Evolutionary conservation across 2,113 vertebrate genomes (phyloP), one percentile per base, ranked within the genome.

Genomic region (Bostrychus sinensis): DNA sequence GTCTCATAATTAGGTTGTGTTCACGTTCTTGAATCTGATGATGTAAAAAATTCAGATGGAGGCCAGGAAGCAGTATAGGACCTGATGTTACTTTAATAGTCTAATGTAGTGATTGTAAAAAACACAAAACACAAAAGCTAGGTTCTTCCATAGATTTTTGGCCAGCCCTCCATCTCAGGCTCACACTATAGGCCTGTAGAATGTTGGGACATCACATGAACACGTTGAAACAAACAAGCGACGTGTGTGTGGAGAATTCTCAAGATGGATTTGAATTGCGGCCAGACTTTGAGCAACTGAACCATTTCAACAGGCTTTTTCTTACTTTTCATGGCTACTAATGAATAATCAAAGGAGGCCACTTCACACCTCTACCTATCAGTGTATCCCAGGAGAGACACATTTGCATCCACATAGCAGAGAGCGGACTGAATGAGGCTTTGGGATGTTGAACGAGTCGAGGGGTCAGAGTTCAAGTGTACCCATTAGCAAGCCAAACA

Each of bases 401-500:
- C 70, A 80, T 88, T 89, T 84, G 79, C 76, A 81, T 81, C 60
- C 55, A 54, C 83, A 79, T 56, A 56, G 60, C 51, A 45, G 57
- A 46, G 56, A 79, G 57, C 28, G 32, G 30, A 22, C 32, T 36
- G 28, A 55, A 55, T 74, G 73, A 84, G 72, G 54, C 45, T 73
- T 2, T 64, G 80, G 75, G 42, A 62, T 25, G 62, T 46, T 61
- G 64, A 75, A 57, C 14, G 42, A 63, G 66, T n/a, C 56, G 75
- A 65, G 70, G 45, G 79, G 81, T 91, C 70, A 83, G 51, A 85
- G 89, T 75, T 91, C 88, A 85, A 89, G 85, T 88, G 81, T 86
- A 66, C 56, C 81, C 80, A 86, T 90, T 89, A 86, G 85, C 82
- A 89, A 86, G 65, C 82, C 87, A 89, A 91, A 89, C 85, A 80